Evolutionary conservation across 1,140 invertebrate species (phyloP).

Genomic region (Hylaeus anthracinus): DNA sequence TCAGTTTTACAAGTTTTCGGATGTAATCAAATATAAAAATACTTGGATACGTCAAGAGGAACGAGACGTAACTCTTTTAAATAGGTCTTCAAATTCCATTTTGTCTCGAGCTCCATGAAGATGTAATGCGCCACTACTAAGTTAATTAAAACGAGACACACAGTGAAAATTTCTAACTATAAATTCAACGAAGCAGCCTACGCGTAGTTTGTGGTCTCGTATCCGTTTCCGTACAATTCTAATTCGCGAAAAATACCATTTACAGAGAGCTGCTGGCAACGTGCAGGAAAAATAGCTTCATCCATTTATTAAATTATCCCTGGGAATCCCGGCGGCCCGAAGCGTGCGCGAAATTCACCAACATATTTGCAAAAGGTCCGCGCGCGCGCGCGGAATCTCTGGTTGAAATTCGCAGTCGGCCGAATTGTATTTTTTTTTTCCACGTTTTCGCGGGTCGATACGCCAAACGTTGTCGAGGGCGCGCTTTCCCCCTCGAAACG

Average conservation of each 20-base stretch:
- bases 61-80: too few relatives aligned
- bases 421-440: slow-evolving; percentile 9
- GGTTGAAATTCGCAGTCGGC: background rate
- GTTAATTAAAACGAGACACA: too few relatives aligned
- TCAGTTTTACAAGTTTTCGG: too few relatives aligned
- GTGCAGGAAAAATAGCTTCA: slow-evolving; percentile 5
- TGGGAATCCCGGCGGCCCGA: background rate
- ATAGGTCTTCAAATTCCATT: too few relatives aligned
- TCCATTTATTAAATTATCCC: slow-evolving; percentile 16
- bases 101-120: too few relatives aligned
- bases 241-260: slow-evolving; percentile 2
- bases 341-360: slow-evolving; percentile 8
- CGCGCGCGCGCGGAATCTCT: background rate
- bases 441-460: slow-evolving; percentile 8
- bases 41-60: too few relatives aligned
- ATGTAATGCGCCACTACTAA: too few relatives aligned
- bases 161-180: background rate
- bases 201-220: background rate
- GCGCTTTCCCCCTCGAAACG: slow-evolving; percentile 3
- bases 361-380: slow-evolving; percentile 8
- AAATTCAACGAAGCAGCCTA: background rate
- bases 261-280: background rate
- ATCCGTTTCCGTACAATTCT: background rate
- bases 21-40: too few relatives aligned
- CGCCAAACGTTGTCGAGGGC: background rate